Evolutionary conservation across 2,888 invertebrate species (phyloP).

Genomic region (Acronicta aceris): DNA sequence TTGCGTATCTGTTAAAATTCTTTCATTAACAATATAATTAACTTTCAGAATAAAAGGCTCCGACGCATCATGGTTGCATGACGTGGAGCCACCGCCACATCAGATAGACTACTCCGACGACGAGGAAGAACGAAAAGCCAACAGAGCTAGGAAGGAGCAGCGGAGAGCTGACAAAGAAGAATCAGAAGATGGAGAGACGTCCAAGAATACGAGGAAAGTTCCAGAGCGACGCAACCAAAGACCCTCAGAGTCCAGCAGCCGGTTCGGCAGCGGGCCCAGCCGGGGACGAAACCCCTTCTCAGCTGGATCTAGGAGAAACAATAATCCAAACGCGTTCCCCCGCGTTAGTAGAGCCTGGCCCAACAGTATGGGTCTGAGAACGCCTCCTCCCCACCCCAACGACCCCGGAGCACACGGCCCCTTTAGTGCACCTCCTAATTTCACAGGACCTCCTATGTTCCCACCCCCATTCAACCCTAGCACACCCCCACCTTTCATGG

Average conservation of each 20-base stretch:
- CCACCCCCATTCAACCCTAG: constrained; percentile 63
- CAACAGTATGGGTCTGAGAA: constrained; percentile 60
- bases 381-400: constrained; percentile 69
- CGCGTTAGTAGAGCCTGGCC: constrained; percentile 69
- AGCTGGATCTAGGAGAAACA: constrained; percentile 66
- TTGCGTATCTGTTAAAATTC: too few relatives aligned
- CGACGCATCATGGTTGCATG: constrained; percentile 96
- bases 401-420: constrained; percentile 50
- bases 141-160: constrained; percentile 74
- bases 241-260: constrained; percentile 81
- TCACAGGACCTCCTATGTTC: constrained; percentile 66
- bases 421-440: constrained; percentile 63
- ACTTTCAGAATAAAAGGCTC: constrained; percentile 92
- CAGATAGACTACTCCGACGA: constrained; percentile 96
- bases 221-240: constrained; percentile 78
- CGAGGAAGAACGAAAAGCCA: constrained; percentile 92
- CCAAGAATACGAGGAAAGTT: constrained; percentile 67
- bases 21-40: not conserved
- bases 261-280: constrained; percentile 79
- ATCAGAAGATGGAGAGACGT: constrained; percentile 72
- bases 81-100: constrained; percentile 94
- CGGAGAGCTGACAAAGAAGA: constrained; percentile 63
- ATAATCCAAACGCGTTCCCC: constrained; percentile 64
- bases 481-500: constrained; percentile 59
- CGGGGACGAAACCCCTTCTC: constrained; percentile 77